A percentile compares a stretch with the other conserved stretches of the same genome.
phyloP scores from a whole-genome alignment of 2,797 vertebrate species.

The Hozukius guyotensis region DNA sequence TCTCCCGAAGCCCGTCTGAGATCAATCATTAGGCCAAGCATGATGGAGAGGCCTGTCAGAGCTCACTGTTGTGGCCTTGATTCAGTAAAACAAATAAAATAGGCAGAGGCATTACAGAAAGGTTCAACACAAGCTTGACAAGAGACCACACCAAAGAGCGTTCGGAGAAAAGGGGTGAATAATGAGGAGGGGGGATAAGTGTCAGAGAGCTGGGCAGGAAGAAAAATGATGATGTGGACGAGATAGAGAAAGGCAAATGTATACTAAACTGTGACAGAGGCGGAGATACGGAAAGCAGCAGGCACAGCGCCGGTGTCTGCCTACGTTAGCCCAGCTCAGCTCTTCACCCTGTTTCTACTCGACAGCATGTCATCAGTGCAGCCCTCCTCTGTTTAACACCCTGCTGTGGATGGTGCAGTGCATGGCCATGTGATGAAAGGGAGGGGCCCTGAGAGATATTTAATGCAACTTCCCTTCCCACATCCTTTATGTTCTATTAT shows the following conservation, averaged over 20 bases:
- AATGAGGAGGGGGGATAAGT: slow-evolving; percentile 53
- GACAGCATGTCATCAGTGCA: slow-evolving; percentile 55
- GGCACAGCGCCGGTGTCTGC: slow-evolving; percentile 42
- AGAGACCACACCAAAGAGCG: slow-evolving; percentile 53
- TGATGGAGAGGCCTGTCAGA: slow-evolving; percentile 83
- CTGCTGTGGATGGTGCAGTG: slow-evolving; percentile 50
- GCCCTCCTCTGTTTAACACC: slow-evolving; percentile 43
- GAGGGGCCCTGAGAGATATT: slow-evolving; percentile 42
- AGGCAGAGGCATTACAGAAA: slow-evolving; percentile 55
- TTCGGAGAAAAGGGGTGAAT: slow-evolving; percentile 45
- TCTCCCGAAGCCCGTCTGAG: slow-evolving; percentile 72
- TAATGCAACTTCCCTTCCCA: slow-evolving; percentile 50
- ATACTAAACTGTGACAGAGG: not conserved
- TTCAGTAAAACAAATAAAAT: slow-evolving; percentile 79
- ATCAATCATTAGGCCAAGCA: slow-evolving; percentile 77
- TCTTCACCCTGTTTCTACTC: slow-evolving; percentile 34
- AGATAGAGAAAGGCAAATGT: slow-evolving; percentile 22
- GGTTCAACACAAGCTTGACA: slow-evolving; percentile 52
- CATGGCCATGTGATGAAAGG: slow-evolving; percentile 54
- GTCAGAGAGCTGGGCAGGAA: slow-evolving; percentile 52
- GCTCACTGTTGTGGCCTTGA: slow-evolving; percentile 77
- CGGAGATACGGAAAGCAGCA: slow-evolving; percentile 24
- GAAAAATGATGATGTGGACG: slow-evolving; percentile 49
- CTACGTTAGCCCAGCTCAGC: slow-evolving; percentile 40
- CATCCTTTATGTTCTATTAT: slow-evolving; percentile 37